Base-by-base conservation (phyloP, 2,797 vertebrate species). In the Meriones psammophilus region DNA sequence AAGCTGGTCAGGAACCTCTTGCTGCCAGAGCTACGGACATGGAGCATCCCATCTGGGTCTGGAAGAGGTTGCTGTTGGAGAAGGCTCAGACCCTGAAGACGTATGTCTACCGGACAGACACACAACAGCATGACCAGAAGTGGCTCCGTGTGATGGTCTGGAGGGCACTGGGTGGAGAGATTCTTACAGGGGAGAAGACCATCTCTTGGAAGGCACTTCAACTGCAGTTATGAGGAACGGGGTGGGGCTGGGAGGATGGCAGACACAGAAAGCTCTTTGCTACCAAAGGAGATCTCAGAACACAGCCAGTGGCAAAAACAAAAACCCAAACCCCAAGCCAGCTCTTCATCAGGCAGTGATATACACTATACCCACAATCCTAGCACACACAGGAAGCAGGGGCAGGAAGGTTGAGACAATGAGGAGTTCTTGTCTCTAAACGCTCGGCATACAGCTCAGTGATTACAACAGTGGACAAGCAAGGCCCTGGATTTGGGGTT, bases 221-320 rank as follows among this genome's bases (percentile, higher is more conserved):
- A 13, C 26, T 26, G 50, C 46, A 2, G 28, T 58, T 76, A 26
- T 62, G 46, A 92, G 39, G 36, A 54, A 36, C 8, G n/a, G n/a
- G n/a, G n/a, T 0, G 13, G 30, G 56, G 66, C 0, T 14, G 5
- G 71, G 46, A 90, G 62, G 54, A 46, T 28, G 60, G 22, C 5
- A 71, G 62, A 18, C 28, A 36, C 6, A 86, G 62, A 39, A 85
- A 60, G 18, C 66, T 83, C 39, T 76, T 26, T 62, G 62, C 33
- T 50, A n/a, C 56, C 9, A 39, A 96, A 62, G 71, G 50, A 28
- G 62, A 86, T 33, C 73, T 92, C 54, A 66, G 84, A 92, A 66
- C 24, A 14, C 36, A 87, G 56, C 39, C 62, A 83, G 12, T 46
- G 80, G 24, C 62, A 83, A 64, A 17, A 87, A 56, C 18, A 66